phyloP scores from a whole-genome alignment of 2,113 vertebrate species.

The Clupea harengus region DNA sequence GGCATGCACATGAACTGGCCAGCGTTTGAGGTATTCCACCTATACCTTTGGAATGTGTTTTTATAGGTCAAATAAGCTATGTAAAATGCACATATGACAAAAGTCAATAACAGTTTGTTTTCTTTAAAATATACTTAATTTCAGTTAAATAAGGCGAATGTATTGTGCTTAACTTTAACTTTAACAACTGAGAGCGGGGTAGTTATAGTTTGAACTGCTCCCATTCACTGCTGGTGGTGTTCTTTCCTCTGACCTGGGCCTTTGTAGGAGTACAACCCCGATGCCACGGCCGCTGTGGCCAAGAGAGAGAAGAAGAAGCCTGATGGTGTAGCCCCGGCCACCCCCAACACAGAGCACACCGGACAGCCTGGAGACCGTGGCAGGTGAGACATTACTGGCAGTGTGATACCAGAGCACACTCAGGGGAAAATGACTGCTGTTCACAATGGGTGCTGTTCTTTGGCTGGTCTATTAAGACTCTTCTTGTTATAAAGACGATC shows the following conservation, averaged over 20 bases:
- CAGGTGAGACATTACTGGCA: slow-evolving; percentile 68
- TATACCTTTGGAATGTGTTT: neutral
- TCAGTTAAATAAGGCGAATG: neutral
- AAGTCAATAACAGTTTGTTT: neutral
- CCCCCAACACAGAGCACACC: slow-evolving; percentile 78
- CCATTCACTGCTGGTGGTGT: neutral
- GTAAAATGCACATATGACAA: neutral
- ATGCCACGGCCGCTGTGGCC: slow-evolving; percentile 81
- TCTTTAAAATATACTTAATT: too few species aligned
- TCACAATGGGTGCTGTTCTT: too few species aligned
- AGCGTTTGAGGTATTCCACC: slow-evolving; percentile 83
- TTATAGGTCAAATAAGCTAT: neutral
- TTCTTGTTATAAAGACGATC: neutral
- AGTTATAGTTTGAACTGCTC: neutral
- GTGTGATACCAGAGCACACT: too few species aligned
- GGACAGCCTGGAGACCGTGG: slow-evolving; percentile 86
- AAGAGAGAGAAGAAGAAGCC: slow-evolving; percentile 92
- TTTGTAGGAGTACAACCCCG: slow-evolving; percentile 91
- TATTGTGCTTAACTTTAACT: neutral
- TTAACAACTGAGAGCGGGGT: too few species aligned
- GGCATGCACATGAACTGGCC: slow-evolving; percentile 99
- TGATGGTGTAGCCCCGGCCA: slow-evolving; percentile 78
- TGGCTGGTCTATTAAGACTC: too few species aligned
- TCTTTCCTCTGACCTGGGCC: slow-evolving; percentile 1
- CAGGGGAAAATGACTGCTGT: too few species aligned